Evolutionary conservation across 2,888 invertebrate genomes (phyloP), one percentile per base, ranked within the genome.

Genomic region (Hoplodrina ambigua): DNA sequence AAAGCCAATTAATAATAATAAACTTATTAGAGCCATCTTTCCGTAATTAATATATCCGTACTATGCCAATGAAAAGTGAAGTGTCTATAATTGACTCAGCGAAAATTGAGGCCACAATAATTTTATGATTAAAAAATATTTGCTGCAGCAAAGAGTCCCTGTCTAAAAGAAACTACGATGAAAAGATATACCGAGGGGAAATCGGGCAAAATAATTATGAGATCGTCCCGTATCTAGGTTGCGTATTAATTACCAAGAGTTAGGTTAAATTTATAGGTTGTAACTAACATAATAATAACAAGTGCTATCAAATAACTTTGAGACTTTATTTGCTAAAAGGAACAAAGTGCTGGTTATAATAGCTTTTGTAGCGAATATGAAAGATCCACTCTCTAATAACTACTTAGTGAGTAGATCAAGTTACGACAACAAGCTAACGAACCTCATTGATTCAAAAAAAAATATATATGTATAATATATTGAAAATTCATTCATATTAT

Each of bases 121-220:
- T 46, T n/a, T 46, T 37, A 19, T 52, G 4, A 71, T 71, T 71
- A 50, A 58, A 66, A n/a, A 72, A 72, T 72, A 72, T 62, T 56
- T 72, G 10, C 53, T 41, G 53, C 49, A 58, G 57, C 41, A 50
- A 50, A 17, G 13, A 37, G 57, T 25, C 25, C 37, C 13, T 49
- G 13, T 33, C 20, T 37, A 6, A 25, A 20, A 25, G 8, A 53
- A 58, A 44, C 15, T 13, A 59, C 53, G 37, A 25, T 46, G 49
- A 49, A 55, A 5, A 10, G n/a, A 33, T 30, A 55, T 41, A n/a
- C 73, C 58, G 37, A 53, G n/a, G 37, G 30, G 57, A 72, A 72
- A 64, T 72, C 15, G 41, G 58, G 49, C 15, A 19, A 25, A 73
- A 44, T 49, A n/a, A n/a, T n/a, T n/a, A 58, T 73, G 25, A 74